Evolutionary conservation across 1,140 invertebrate species (phyloP), one percentile per base, ranked within the genome.

Genomic region (Brachionus manjavacas): DNA sequence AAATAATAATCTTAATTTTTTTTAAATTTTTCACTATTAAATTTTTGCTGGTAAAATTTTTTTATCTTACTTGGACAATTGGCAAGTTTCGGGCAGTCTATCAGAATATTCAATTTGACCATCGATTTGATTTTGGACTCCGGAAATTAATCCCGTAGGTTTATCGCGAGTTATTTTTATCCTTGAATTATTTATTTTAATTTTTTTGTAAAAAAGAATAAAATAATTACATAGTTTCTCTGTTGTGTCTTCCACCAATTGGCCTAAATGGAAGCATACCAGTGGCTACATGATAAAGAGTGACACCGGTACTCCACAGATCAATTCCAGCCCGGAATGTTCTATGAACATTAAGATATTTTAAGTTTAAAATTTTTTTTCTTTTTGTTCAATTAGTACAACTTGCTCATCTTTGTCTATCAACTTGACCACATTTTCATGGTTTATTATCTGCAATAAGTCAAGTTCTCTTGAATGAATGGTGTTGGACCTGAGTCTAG

Each of bases 241-340:
- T 96, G 88, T 98, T 98, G 86, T 94, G 93, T 14, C 97, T 90
- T 0, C 97, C 97, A 1, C 96, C 96, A 90, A 93, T 97, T 0
- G 97, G 96, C 85, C 91, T 91, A 87, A 98, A 99, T 7, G 97
- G 97, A 72, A 98, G 90, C 68, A 72, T 55, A 49, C 80, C 80
- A 1, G 96, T 98, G 0, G 96, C 96, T 3, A 97, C 95, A 89
- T 99, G 96, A 88, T 96, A 99, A 1, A 98, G 89, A 0, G 97
- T 98, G 0, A 98, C 97, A 41, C 96, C 97, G 86, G 98, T 96
- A 4, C 95, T 97, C 96, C 96, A 99, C 8, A 99, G 90, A 90
- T 99, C 97, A 35, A 92, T 68, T 64, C 60, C 80, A 28, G 80
- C 60, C 16, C 49, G 39, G 16, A 83, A 83, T 16, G 80, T 25